phyloP scores from a whole-genome alignment of 2,888 invertebrate genomes.

The Agonopterix alstromeriana region DNA sequence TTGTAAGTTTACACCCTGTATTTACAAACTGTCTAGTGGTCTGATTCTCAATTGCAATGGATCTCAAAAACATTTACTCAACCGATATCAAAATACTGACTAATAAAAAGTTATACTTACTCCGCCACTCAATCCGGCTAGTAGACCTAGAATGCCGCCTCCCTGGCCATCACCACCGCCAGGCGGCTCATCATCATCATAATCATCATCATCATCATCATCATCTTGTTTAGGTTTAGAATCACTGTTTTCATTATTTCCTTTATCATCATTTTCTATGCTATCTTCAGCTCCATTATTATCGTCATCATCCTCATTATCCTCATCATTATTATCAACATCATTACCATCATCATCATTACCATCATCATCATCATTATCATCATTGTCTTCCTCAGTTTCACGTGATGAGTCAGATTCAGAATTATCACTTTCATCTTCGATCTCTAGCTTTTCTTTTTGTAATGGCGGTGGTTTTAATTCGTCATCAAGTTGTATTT shows the following conservation, averaged over 20 bases:
- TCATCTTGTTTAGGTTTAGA: conserved; percentile 7
- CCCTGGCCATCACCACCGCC: conserved; percentile 61
- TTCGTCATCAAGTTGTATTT: conserved; percentile 38
- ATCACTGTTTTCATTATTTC: conserved; percentile 17
- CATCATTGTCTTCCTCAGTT: conserved; percentile 13
- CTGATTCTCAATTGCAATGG: no score
- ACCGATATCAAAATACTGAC: neutral
- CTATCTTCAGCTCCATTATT: conserved; percentile 36
- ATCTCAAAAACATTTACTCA: neutral
- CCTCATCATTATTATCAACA: neutral
- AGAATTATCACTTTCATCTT: conserved; percentile 12
- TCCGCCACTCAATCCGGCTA: conserved; percentile 64
- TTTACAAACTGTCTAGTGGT: no score
- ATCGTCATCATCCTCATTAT: conserved; percentile 13
- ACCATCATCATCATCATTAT: neutral
- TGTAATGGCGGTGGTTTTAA: conserved; percentile 37
- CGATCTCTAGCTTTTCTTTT: conserved; percentile 33
- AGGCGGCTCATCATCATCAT: conserved; percentile 56
- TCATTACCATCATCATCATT: neutral
- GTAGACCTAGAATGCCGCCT: conserved; percentile 60
- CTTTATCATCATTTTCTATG: conserved; percentile 12
- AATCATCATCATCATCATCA: conserved; percentile 28
- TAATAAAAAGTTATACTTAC: conserved; percentile 33
- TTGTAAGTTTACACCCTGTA: no score
- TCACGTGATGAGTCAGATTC: conserved; percentile 13